Base-by-base conservation (phyloP, 2,888 invertebrate genomes). In the Aradus depressus region DNA sequence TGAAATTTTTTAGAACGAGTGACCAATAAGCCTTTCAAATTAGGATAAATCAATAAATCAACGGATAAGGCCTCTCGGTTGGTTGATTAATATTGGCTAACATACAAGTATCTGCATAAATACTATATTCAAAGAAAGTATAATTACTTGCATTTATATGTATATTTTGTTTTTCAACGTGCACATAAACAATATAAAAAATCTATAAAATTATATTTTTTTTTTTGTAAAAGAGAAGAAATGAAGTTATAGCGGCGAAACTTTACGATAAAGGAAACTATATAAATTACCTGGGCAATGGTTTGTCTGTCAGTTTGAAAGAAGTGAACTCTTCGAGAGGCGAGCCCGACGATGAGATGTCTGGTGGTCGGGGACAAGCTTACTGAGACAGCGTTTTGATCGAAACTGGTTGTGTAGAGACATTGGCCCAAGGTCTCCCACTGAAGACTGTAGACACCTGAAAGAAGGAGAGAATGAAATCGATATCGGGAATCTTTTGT, bases 301-400 rank as follows among this genome's bases (percentile, higher is more conserved):
- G 66, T 68, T 31, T 60, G 57, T 26, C 59, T 34, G 26, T 58
- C 59, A 35, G 53, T 44, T 50, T 56, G 55, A 53, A 61, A 72
- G 35, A 78, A 71, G 39, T 76, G 73, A 14, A 72, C 68, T 37
- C 80, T 71, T 1, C 80, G 72, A 28, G 81, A 78, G 53, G 84
- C 85, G 32, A 88, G 72, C 12, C 89, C 89, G 22, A 89, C 86
- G 38, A 88, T 75, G 23, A 89, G 72, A 68, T 86, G 84, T 22
- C 83, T 75, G 57, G 79, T 79, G 12, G 83, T 77, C 2, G 89
- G 88, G n/a, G 88, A 88, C 57, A 90, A 71, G 55, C 86, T 85
- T 34, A 89, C 81, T 1, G 88, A 88, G 43, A 89, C 84, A 1
- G 85, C 87, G 66, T 81, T 81, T 62, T 84, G 83, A 62, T 83